These are phyloP conservation scores for Deladenus siricidicola DNA, from an alignment of 2,888 invertebrate genomes.

Conservation along the genomic window DNA sequence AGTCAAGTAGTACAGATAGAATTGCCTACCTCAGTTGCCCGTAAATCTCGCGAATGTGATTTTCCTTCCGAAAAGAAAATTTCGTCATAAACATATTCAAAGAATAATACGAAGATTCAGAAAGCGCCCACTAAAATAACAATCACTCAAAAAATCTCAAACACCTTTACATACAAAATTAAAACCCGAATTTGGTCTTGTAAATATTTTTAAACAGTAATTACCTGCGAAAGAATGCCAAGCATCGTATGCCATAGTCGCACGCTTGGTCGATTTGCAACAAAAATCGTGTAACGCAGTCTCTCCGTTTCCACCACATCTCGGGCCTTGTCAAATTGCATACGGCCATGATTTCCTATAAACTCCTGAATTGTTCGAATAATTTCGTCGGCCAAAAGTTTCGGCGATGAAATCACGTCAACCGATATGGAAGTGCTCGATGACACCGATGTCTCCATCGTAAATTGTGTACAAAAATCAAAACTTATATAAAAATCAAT, in stretches of 20 bases:
- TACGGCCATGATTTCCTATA: background rate
- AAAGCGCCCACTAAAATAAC: conserved; percentile 16
- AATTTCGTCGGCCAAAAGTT: too few relatives aligned
- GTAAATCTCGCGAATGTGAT: conserved; percentile 16
- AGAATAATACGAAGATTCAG: conserved; percentile 17
- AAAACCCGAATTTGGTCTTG: background rate
- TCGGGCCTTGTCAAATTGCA: conserved; percentile 5
- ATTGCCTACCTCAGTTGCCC: conserved; percentile 6
- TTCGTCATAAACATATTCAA: conserved; percentile 21
- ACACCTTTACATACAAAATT: too few relatives aligned
- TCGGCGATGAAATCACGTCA: too few relatives aligned
- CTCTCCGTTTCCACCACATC: conserved; percentile 1
- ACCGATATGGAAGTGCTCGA: too few relatives aligned
- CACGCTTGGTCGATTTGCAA: background rate
- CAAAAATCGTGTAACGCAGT: background rate
- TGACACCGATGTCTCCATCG: too few relatives aligned
- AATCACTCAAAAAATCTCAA: too few relatives aligned
- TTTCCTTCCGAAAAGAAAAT: conserved; percentile 28
- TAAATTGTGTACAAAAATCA: too few relatives aligned
- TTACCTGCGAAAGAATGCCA: background rate
- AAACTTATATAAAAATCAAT: too few relatives aligned
- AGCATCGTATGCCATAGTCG: background rate
- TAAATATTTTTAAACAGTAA: background rate
- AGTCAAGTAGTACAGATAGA: too few relatives aligned
- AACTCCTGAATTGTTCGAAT: background rate